phyloP scores from a whole-genome alignment of 1,140 invertebrate species.

The Fopius arisanus region DNA sequence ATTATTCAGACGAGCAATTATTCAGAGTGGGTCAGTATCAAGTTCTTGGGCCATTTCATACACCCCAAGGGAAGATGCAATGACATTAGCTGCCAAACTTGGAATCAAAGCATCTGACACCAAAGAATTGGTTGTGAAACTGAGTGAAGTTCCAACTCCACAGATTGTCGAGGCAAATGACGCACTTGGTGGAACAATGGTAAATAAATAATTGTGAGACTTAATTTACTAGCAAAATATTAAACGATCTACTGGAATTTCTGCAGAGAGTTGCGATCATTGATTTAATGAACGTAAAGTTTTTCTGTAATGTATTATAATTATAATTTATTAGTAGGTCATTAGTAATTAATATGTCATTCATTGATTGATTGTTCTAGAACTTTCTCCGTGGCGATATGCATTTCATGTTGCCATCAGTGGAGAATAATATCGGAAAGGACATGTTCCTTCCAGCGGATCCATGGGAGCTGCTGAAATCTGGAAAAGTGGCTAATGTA shows the following conservation, averaged over 20 bases:
- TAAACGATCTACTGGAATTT: no score
- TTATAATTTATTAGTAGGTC: no score
- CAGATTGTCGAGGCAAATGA: slow-evolving; percentile 67
- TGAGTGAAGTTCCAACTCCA: slow-evolving; percentile 66
- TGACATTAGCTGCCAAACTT: slow-evolving; percentile 69
- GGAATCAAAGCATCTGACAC: slow-evolving; percentile 65
- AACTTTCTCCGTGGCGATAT: slow-evolving; percentile 46
- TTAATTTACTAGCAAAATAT: not conserved
- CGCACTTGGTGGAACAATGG: slow-evolving; percentile 45
- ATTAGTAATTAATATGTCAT: no score
- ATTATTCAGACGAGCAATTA: slow-evolving; percentile 75
- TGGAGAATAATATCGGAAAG: slow-evolving; percentile 67
- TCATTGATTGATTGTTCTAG: slow-evolving; percentile 37
- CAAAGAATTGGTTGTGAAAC: slow-evolving; percentile 68
- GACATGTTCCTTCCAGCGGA: slow-evolving; percentile 71
- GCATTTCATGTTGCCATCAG: slow-evolving; percentile 70
- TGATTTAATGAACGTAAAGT: no score
- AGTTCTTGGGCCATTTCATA: slow-evolving; percentile 76
- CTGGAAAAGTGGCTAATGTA: slow-evolving; percentile 66
- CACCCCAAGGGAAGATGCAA: slow-evolving; percentile 68
- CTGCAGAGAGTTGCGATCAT: no score
- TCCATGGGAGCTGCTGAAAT: slow-evolving; percentile 64
- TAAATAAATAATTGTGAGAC: slow-evolving; percentile 35
- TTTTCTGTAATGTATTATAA: no score
- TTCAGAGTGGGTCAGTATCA: slow-evolving; percentile 78